Evolutionary conservation across 1,140 invertebrate genomes (phyloP), one percentile per base, ranked within the genome.

Genomic region (Anastrepha obliqua): DNA sequence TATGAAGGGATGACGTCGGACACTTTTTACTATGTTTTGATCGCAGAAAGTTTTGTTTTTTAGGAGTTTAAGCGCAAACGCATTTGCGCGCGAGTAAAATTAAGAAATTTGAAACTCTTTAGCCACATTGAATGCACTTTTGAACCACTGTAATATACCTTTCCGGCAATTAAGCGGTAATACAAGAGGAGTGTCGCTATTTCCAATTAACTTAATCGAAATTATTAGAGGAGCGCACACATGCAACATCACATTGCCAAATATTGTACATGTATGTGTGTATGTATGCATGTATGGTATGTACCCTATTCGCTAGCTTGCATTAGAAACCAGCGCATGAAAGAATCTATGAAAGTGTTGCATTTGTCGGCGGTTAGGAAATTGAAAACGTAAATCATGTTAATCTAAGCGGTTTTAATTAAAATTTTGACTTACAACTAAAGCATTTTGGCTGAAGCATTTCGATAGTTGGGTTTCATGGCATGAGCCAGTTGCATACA

Each of bases 341-440:
- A 58, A 8, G 58, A 13, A 62, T 62, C 13, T 62, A 62, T 51
- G 47, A 81, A 81, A 81, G 15, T 58, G 15, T 81, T 81, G 55
- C 74, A 58, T 51, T 81, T 81, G 74, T 55, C 15, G 47, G 47
- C 74, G 74, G 74, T 81, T 81, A 81, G 74, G 74, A 81, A 81
- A 81, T 51, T 81, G 74, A 81, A 81, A 81, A 81, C 47, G 74
- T 81, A 81, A 81, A 81, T 81, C 74, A 81, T n/a, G 74, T 81
- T 81, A 81, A 81, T 81, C 74, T 81, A 81, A 81, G 74, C 74
- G 74, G 74, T 81, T 81, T 81, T 81, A 81, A 81, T 81, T 81
- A 81, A 81, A 55, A 81, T 81, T 58, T 81, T 81, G 47, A 81
- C 74, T 81, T 81, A 42, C 44, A 81, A 81, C 47, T 81, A 55